Percentiles rank a stretch among this genome's conserved stretches.
phyloP scores from a whole-genome alignment of 2,888 invertebrate genomes.

The Pegoplata infirma region DNA sequence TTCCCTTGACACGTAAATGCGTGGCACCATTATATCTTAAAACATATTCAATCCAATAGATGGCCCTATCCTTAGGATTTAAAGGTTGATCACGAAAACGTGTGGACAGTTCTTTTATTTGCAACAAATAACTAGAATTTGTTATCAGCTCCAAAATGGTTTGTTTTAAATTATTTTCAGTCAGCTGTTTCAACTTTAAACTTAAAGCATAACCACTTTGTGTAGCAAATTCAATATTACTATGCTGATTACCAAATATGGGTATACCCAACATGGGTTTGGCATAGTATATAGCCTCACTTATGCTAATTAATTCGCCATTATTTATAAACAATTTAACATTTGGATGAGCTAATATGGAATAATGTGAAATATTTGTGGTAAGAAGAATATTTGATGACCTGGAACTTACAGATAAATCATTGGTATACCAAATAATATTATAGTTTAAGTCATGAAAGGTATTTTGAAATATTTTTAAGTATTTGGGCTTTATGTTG shows the following conservation, averaged over 20 bases:
- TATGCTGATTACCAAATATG: conserved; percentile 77
- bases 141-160: conserved; percentile 55
- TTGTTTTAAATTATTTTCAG: conserved; percentile 66
- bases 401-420: not conserved
- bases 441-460: conserved; percentile 48
- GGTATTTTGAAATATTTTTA: conserved; percentile 63
- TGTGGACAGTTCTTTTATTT: not conserved
- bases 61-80: conserved; percentile 69
- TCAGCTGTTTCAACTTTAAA: conserved; percentile 70
- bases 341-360: conserved; percentile 75
- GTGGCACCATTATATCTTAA: conserved; percentile 72
- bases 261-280: conserved; percentile 78
- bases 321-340: conserved; percentile 76
- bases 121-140: not conserved
- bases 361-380: conserved; percentile 69
- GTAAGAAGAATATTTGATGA: not conserved
- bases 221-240: conserved; percentile 76
- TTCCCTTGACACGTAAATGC: conserved; percentile 66
- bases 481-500: no score
- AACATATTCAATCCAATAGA: conserved; percentile 76
- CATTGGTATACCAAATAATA: not conserved
- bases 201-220: conserved; percentile 72
- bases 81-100: conserved; percentile 71
- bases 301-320: conserved; percentile 76
- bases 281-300: conserved; percentile 76